Conservation (phyloP, 2,888 invertebrate species). For the Chrysolina oricalcia region DNA sequence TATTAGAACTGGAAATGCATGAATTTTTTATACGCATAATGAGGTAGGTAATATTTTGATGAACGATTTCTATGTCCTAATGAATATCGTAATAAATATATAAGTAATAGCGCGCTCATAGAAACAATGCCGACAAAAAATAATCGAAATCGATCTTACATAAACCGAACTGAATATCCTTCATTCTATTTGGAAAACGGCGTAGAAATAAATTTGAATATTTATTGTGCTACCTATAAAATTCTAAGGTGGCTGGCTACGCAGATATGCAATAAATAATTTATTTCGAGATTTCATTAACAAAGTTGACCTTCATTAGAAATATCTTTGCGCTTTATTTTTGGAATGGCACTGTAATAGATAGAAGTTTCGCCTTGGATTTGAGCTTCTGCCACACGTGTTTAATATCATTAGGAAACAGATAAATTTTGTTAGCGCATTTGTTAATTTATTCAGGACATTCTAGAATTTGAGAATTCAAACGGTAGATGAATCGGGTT, state of each 20-base stretch:
- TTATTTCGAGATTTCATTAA: neutral
- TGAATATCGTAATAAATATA: too few species aligned
- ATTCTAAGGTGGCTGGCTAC: neutral
- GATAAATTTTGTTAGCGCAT: neutral
- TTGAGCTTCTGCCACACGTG: conserved; percentile 1
- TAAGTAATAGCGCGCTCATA: too few species aligned
- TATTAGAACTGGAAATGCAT: too few species aligned
- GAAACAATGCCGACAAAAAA: too few species aligned
- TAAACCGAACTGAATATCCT: neutral
- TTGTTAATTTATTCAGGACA: neutral
- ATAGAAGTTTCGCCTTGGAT: conserved; percentile 11
- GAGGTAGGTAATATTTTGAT: too few species aligned
- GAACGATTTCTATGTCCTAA: too few species aligned
- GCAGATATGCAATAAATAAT: neutral
- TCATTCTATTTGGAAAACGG: neutral
- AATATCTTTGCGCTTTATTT: conserved; percentile 19
- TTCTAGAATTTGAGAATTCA: neutral
- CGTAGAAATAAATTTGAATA: neutral
- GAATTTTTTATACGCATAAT: too few species aligned
- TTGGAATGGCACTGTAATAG: neutral
- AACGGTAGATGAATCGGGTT: too few species aligned
- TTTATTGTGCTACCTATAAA: neutral
- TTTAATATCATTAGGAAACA: neutral
- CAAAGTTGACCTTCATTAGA: conserved; percentile 6
- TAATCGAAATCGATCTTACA: neutral